These are phyloP conservation scores for Lymantria monacha DNA, from an alignment of 2,888 invertebrate species.

Conservation along the genomic window DNA sequence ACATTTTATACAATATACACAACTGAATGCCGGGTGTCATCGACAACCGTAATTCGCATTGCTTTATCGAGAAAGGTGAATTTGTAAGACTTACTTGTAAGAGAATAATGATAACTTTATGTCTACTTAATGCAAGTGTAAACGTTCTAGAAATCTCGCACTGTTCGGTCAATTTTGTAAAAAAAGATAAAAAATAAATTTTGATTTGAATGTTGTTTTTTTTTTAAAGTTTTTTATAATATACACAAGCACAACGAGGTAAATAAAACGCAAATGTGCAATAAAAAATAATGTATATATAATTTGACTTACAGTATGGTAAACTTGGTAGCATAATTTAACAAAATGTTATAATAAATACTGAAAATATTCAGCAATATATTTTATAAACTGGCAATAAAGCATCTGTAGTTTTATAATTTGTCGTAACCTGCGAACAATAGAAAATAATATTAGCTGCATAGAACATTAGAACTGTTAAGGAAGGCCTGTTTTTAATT, in stretches of 20 bases:
- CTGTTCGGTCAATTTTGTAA: slow-evolving; percentile 83
- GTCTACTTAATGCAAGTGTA: slow-evolving; percentile 83
- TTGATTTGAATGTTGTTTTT: slow-evolving; percentile 71
- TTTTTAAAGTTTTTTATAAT: slow-evolving; percentile 22
- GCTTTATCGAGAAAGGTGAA: slow-evolving; percentile 78
- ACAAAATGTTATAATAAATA: slow-evolving; percentile 74
- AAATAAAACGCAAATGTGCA: slow-evolving; percentile 63
- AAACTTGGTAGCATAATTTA: slow-evolving; percentile 78
- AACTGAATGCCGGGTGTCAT: slow-evolving; percentile 54
- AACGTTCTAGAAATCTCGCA: slow-evolving; percentile 83
- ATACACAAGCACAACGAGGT: slow-evolving; percentile 7
- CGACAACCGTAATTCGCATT: slow-evolving; percentile 56
- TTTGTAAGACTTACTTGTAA: slow-evolving; percentile 79
- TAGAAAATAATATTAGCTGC: slow-evolving; percentile 15
- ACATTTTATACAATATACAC: slow-evolving; percentile 68
- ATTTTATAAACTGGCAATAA: slow-evolving; percentile 77
- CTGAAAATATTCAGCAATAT: slow-evolving; percentile 81
- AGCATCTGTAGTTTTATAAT: slow-evolving; percentile 69
- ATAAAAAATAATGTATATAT: slow-evolving; percentile 81
- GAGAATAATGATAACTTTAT: slow-evolving; percentile 79
- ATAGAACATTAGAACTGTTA: too few species aligned
- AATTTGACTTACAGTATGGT: slow-evolving; percentile 76
- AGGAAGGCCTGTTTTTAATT: too few species aligned
- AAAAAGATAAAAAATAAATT: slow-evolving; percentile 74
- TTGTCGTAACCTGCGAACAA: slow-evolving; percentile 60